Base-by-base conservation (phyloP, 2,797 vertebrate species). In the Sardinella longiceps region DNA sequence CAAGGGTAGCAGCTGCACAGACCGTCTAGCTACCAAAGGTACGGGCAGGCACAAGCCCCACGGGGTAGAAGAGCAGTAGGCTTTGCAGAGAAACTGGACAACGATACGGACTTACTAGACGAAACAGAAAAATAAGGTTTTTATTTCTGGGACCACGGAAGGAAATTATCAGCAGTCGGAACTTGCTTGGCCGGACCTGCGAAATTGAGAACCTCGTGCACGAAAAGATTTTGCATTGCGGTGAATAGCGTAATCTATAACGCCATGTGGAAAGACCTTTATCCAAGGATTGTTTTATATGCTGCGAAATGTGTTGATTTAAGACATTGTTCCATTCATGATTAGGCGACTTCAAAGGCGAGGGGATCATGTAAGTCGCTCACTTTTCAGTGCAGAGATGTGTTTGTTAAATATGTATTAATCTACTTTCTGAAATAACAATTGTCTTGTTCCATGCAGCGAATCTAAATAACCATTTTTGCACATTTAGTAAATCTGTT, bases 311-410 rank as follows among this genome's bases (percentile, higher is more conserved):
- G 28, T 30, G 6, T 39, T 39, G 18, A 43, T 77, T 77, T 37
- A 23, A 18, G 70, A 23, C 23, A 74, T 37, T 3, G 43, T 77
- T 77, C 37, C 18, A 39, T 77, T 5, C 9, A 20, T 77, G 56
- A 60, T 60, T 60, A 23, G 51, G 51, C 39, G 70, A 77, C 70
- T 77, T 20, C 15, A 43, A 43, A 77, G 70, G 70, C 43, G 70
- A n/a, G 20, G 37, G 70, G 20, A 77, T 77, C 15, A 43, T 18
- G 37, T 39, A 77, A 10, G 18, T 37, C 20, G 4, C 43, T 70
- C 9, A 70, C 6, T 74, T 74, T 74, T 74, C 28, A 28, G 33
- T 74, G 18, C 5, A 33, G 6, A 5, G 14, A 33, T 10, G 5
- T 74, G 66, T 39, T 77, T 39, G 15, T 39, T 77, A 9, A 23